Conservation (phyloP, 2,888 invertebrate genomes). For the Hesperia comma region DNA sequence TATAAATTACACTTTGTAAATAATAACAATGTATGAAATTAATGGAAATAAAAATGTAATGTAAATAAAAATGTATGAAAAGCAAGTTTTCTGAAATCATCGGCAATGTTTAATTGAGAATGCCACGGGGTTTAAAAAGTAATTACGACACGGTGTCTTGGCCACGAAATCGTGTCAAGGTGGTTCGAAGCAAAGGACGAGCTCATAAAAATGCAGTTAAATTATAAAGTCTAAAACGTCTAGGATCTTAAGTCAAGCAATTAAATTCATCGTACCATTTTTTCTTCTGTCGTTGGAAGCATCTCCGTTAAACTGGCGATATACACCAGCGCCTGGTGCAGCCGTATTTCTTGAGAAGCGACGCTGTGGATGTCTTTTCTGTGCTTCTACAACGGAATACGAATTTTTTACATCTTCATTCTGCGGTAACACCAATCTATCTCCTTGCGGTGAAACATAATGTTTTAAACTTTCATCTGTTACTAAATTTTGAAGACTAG, state of each 20-base stretch:
- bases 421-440: conserved; percentile 49
- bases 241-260: neutral
- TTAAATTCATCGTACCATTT: conserved; percentile 51
- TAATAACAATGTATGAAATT: no score
- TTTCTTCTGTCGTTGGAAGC: conserved; percentile 51
- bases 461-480: conserved; percentile 70
- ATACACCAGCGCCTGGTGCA: conserved; percentile 71
- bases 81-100: no score
- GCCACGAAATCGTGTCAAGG: neutral
- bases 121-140: neutral
- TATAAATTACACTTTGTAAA: no score
- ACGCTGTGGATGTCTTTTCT: conserved; percentile 59
- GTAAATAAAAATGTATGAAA: no score
- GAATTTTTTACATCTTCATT: conserved; percentile 66
- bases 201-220: neutral
- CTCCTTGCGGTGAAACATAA: conserved; percentile 65
- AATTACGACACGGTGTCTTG: neutral
- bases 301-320: conserved; percentile 71
- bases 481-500: conserved; percentile 72
- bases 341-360: conserved; percentile 61
- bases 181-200: neutral
- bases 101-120: neutral
- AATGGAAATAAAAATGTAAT: no score
- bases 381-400: conserved; percentile 70
- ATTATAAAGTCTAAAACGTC: conserved; percentile 2